These are phyloP conservation scores for Tiliacea citrago DNA, from an alignment of 2,888 invertebrate genomes.

Conservation along the genomic window DNA sequence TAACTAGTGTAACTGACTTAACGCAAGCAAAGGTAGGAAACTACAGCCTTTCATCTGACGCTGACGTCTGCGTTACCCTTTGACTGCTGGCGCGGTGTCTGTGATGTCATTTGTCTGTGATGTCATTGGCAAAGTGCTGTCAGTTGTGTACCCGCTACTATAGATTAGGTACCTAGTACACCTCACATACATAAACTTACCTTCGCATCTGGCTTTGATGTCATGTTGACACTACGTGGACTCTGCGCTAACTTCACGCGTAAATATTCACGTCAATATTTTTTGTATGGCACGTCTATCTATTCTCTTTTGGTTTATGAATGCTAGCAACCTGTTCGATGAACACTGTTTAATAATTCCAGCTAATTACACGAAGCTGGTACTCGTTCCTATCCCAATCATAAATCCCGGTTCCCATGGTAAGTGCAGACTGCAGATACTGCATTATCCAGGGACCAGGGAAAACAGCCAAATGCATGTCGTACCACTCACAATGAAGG, in stretches of 20 bases:
- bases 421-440: no score
- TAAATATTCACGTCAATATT: background rate
- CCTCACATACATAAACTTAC: background rate
- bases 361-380: background rate
- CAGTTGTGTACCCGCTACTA: background rate
- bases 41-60: background rate
- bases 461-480: no score
- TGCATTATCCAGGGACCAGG: no score
- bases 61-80: background rate
- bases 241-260: background rate
- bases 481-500: no score
- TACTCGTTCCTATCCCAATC: no score
- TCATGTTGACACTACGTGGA: background rate
- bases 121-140: conserved; percentile 12
- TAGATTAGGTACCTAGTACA: background rate
- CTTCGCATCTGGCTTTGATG: background rate
- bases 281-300: background rate
- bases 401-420: no score
- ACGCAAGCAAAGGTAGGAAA: background rate
- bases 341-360: no score
- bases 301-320: background rate
- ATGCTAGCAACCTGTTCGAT: background rate
- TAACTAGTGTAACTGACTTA: background rate
- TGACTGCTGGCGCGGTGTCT: conserved; percentile 8
- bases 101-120: conserved; percentile 14